These are phyloP conservation scores for Pycnonotus jocosus DNA, from an alignment of 2,113 vertebrate species.

Conservation along the genomic window DNA sequence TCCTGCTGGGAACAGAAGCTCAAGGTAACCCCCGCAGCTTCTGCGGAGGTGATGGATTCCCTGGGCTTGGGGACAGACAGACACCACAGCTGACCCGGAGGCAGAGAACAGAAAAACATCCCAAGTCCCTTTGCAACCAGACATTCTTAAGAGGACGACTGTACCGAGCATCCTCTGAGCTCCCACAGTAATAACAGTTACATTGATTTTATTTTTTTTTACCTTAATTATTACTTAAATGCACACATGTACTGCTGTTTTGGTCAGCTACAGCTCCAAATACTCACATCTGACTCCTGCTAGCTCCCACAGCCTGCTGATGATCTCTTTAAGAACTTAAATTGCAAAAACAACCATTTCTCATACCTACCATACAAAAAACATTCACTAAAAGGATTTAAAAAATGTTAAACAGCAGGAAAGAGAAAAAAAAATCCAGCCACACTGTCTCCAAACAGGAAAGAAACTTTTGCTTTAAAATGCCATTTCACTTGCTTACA, in stretches of 20 bases:
- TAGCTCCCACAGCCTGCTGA: not conserved
- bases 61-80: not conserved
- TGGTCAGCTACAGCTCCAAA: not conserved
- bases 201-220: not conserved
- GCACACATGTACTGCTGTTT: not conserved
- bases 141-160: not conserved
- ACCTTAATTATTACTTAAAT: not conserved
- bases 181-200: not conserved
- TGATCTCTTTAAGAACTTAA: not conserved
- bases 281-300: not conserved
- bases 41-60: not conserved
- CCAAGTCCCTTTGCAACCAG: not conserved
- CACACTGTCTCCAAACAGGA: not conserved
- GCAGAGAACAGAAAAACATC: not conserved
- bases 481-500: slow-evolving; percentile 1
- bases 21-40: not conserved
- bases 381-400: not conserved
- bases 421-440: not conserved
- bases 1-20: not conserved
- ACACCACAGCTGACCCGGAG: rapidly evolving
- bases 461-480: not conserved
- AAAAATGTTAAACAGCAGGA: not conserved
- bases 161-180: not conserved
- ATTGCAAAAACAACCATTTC: not conserved
- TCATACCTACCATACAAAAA: not conserved